These are phyloP conservation scores for Taeniopygia guttata DNA, from an alignment of 2,797 vertebrate genomes.

Conservation along the genomic window DNA sequence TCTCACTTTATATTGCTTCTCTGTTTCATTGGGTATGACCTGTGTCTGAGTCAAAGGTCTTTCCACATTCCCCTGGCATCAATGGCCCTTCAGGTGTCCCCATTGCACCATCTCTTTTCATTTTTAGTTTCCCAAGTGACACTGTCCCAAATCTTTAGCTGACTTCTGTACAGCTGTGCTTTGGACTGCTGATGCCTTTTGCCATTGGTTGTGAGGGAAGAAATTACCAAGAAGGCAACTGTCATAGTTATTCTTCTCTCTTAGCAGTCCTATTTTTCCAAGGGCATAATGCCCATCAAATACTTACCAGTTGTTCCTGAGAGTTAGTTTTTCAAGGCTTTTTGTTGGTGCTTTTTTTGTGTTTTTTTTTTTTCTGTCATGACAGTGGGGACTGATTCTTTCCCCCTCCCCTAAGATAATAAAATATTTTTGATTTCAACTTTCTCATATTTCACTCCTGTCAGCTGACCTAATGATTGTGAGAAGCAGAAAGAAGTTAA, in stretches of 20 bases:
- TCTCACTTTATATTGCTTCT: neutral
- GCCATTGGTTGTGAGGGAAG: neutral
- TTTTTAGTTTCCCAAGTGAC: neutral
- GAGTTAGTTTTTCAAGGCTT: neutral
- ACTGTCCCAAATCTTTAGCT: neutral
- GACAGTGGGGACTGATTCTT: neutral
- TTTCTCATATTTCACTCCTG: neutral
- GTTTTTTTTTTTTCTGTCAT: neutral
- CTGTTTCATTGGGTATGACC: neutral
- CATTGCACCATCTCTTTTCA: neutral
- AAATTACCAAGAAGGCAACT: neutral
- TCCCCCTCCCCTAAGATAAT: neutral
- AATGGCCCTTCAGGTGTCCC: neutral
- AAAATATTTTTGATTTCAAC: neutral
- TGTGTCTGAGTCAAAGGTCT: neutral
- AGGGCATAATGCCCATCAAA: neutral
- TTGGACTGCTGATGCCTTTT: neutral
- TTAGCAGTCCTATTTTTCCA: neutral
- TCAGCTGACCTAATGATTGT: neutral
- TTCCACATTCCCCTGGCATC: neutral
- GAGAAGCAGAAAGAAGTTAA: neutral
- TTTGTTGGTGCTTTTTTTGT: too few species aligned
- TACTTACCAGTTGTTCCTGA: neutral
- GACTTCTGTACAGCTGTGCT: neutral
- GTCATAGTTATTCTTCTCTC: neutral